Conservation (phyloP, 2,113 vertebrate genomes). For the Crypturellus undulatus region DNA sequence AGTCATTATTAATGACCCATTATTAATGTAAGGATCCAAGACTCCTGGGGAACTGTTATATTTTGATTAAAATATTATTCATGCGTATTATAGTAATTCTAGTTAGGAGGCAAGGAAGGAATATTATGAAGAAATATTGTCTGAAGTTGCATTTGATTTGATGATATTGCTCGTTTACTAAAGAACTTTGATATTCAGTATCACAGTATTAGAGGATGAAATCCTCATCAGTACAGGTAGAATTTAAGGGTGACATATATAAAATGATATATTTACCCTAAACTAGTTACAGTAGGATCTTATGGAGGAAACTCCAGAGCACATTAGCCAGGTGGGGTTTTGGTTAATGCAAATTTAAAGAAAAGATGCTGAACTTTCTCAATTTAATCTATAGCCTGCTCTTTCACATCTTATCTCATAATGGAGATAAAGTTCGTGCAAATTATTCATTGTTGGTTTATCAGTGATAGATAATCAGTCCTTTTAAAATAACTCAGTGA, state of each 20-base stretch:
- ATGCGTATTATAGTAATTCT: background rate
- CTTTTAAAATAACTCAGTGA: background rate
- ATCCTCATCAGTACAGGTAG: background rate
- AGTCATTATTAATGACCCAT: background rate
- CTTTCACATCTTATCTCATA: background rate
- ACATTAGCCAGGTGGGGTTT: background rate
- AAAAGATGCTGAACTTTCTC: background rate
- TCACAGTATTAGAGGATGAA: background rate
- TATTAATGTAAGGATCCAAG: background rate
- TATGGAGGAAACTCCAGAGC: rapidly evolving
- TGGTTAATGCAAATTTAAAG: background rate
- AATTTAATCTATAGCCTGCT: background rate
- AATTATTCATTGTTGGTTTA: background rate
- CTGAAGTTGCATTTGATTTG: background rate
- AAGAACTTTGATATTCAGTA: background rate
- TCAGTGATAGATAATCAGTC: background rate
- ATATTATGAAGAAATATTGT: constrained; percentile 10
- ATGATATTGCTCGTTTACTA: background rate
- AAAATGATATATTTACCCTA: background rate
- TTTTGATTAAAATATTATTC: constrained; percentile 28
- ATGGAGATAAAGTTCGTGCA: background rate
- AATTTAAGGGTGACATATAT: background rate
- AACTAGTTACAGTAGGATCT: background rate
- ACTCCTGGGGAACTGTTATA: background rate
- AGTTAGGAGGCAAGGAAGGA: background rate